Conservation (phyloP, 1,140 invertebrate species). For the Himalopsyche phryganea region DNA sequence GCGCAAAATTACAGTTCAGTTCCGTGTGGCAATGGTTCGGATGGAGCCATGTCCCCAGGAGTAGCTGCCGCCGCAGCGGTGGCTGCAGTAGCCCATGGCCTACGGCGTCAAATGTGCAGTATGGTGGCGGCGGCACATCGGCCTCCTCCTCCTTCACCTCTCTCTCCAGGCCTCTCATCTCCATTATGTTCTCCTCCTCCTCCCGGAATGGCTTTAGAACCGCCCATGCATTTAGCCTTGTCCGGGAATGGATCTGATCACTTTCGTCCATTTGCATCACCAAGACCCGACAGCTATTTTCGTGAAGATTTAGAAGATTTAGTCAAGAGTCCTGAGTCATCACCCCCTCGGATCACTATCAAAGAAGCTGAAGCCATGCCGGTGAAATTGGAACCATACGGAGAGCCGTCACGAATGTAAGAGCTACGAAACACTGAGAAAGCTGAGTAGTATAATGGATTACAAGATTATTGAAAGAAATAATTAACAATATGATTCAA, state of each 20-base stretch:
- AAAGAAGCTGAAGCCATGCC: conserved; percentile 27
- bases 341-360: conserved; percentile 1
- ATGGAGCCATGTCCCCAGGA: conserved; percentile 61
- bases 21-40: conserved; percentile 50
- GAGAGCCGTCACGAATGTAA: conserved; percentile 11
- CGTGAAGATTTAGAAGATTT: conserved; percentile 26
- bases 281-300: conserved; percentile 41
- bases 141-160: conserved; percentile 42
- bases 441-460: neutral
- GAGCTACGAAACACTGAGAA: neutral
- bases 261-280: conserved; percentile 48
- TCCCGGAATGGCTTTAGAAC: conserved; percentile 46
- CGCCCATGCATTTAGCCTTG: conserved; percentile 33
- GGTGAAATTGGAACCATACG: conserved; percentile 44
- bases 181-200: conserved; percentile 48
- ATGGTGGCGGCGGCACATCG: conserved; percentile 49
- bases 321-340: conserved; percentile 3
- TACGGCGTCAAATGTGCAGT: conserved; percentile 51
- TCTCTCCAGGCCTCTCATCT: conserved; percentile 45
- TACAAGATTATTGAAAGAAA: neutral
- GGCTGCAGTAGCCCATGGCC: conserved; percentile 67
- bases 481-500: neutral
- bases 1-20: conserved; percentile 44
- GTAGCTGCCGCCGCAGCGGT: conserved; percentile 69
- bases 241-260: conserved; percentile 38